Evolutionary conservation across 2,113 vertebrate genomes (phyloP), one percentile per base, ranked within the genome.

Genomic region (Jaculus jaculus): DNA sequence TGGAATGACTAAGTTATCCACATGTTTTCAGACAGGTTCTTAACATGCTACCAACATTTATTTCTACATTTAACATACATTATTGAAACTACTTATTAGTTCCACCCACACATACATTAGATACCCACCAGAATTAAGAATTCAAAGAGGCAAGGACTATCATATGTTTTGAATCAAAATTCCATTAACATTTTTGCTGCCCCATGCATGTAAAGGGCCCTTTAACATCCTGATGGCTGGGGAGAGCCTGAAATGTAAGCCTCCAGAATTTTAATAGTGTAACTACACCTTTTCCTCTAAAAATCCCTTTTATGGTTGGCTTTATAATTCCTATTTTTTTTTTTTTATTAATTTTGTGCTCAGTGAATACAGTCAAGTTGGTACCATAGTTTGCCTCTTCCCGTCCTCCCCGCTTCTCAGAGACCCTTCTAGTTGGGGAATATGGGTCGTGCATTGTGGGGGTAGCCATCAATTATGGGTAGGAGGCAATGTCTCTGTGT

Each of bases 21-120:
- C 28, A 71, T 7, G 37, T 83, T 95, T 94, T 87, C 71, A 92
- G 66, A 68, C n/a, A 92, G 26, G 23, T 28, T 54, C 69, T 92
- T 89, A 90, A 80, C 88, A 34, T n/a, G 12, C 20, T 71, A 58
- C 28, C 66, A 82, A 89, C 91, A 85, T 15, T 83, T 88, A 65
- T 68, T 83, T 93, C 58, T 58, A 72, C 23, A 84, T 92, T 66
- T 3, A 23, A 69, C 28, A 12, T 72, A 61, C 5, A 60, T 83
- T 74, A 39, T 34, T 79, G 21, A 68, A 42, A 51, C 12, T 61
- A 47, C 26, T 42, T 74, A 72, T 89, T 89, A 68, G 24, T 71
- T 81, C 51, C 32, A 16, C 15, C 3, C 2, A 21, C 10, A 4
- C 51, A 34, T 39, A 60, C 24, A 18, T 10, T 51, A n/a, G 37